A percentile compares a stretch with the other conserved stretches of the same genome.
phyloP scores from a whole-genome alignment of 2,113 vertebrate species.

The Fulica atra region DNA sequence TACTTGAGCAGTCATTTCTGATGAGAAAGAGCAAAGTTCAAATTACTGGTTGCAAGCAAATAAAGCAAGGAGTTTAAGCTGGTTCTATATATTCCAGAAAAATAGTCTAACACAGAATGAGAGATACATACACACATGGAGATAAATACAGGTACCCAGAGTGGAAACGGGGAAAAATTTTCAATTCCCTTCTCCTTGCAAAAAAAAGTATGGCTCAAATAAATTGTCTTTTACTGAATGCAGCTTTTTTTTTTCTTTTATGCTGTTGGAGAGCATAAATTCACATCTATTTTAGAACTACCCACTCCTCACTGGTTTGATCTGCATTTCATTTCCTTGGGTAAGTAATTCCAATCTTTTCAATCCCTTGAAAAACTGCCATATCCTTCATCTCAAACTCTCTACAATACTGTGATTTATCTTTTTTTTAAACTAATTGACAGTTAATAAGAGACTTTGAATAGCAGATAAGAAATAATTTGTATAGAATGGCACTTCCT shows the following conservation, averaged over 20 bases:
- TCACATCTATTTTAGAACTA: neutral
- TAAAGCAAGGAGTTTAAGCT: neutral
- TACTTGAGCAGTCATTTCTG: constrained; percentile 3
- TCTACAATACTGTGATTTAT: neutral
- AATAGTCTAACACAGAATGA: neutral
- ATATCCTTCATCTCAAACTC: neutral
- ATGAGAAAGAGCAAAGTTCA: constrained; percentile 19
- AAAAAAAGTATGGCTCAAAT: neutral
- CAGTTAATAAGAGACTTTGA: neutral
- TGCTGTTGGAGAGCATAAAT: neutral
- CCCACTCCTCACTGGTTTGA: neutral
- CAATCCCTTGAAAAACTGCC: neutral
- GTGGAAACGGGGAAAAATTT: neutral
- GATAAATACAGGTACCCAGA: neutral
- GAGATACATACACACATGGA: neutral
- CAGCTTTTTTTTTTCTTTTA: neutral
- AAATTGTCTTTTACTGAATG: neutral
- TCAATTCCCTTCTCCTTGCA: neutral
- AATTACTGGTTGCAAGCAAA: neutral
- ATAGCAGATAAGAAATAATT: neutral
- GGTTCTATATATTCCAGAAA: neutral
- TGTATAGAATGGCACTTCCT: neutral
- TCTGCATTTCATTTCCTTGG: neutral
- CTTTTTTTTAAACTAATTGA: neutral
- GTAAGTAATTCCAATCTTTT: neutral